These are phyloP conservation scores for Chlorodrepanis virens DNA, from an alignment of 2,113 vertebrate genomes.

Conservation along the genomic window DNA sequence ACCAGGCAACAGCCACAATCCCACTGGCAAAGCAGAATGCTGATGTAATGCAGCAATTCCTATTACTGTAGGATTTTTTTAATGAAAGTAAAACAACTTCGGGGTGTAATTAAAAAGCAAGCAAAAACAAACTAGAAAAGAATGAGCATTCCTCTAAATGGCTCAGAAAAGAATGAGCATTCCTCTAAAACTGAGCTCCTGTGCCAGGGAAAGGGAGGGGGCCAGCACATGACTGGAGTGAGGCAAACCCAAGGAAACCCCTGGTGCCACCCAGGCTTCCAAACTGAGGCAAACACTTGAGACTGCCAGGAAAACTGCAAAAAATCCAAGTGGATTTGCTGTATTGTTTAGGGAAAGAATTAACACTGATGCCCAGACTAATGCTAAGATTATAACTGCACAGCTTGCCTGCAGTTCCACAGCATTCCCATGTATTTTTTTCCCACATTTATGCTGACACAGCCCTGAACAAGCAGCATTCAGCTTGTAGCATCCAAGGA, in stretches of 20 bases:
- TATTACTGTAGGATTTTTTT: background rate
- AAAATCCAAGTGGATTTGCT: background rate
- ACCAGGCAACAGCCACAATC: background rate
- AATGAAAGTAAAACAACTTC: background rate
- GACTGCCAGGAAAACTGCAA: background rate
- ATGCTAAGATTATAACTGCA: background rate
- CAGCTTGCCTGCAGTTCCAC: background rate
- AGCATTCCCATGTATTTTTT: background rate
- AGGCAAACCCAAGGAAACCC: background rate
- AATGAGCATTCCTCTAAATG: background rate
- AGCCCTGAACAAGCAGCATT: background rate
- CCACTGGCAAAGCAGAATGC: background rate
- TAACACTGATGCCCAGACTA: background rate
- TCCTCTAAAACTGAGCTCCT: background rate
- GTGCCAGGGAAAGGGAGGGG: background rate
- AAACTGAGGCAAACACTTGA: background rate
- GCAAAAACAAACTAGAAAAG: background rate
- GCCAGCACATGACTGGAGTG: rapidly evolving
- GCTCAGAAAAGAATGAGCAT: background rate
- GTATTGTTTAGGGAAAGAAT: background rate
- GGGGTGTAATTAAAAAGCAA: background rate
- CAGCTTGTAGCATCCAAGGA: background rate
- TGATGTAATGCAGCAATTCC: background rate
- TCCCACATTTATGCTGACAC: background rate
- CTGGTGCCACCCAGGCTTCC: background rate